Evolutionary conservation across 2,113 vertebrate species (phyloP).

Genomic region (Lontra canadensis): DNA sequence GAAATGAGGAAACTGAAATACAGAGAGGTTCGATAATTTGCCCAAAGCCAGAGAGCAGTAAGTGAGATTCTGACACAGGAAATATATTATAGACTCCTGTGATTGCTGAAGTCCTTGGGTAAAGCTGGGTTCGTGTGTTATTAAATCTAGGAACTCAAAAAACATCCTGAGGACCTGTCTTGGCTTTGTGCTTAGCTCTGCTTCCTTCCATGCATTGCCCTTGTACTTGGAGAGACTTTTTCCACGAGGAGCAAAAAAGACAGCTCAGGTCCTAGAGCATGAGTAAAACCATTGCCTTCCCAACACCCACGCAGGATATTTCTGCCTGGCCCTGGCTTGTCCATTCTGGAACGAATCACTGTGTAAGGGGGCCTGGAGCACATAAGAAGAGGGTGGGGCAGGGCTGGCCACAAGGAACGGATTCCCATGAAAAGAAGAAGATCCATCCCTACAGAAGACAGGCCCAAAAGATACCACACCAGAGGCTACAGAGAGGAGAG

Average conservation of each 20-base stretch:
- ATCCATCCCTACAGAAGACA: not conserved
- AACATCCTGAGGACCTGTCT: not conserved
- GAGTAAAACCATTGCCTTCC: not conserved
- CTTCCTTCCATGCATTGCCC: not conserved
- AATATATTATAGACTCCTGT: not conserved
- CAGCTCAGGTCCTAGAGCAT: not conserved
- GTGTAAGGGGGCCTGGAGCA: not conserved
- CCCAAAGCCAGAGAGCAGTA: not conserved
- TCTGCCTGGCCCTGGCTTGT: not conserved
- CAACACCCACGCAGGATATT: not conserved
- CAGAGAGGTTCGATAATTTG: not conserved
- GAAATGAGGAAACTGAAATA: not conserved
- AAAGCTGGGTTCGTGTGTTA: not conserved
- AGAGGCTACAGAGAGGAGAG: not conserved
- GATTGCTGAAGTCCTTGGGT: not conserved
- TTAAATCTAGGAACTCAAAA: not conserved
- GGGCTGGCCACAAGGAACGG: not conserved
- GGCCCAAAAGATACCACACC: not conserved
- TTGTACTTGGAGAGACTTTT: not conserved
- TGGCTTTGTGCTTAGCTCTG: not conserved
- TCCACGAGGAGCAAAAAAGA: not conserved
- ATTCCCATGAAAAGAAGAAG: not conserved
- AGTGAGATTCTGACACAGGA: not conserved
- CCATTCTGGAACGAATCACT: not conserved
- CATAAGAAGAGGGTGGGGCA: not conserved